These are phyloP conservation scores for Schizaphis graminum DNA, from an alignment of 2,888 invertebrate species.

Conservation along the genomic window DNA sequence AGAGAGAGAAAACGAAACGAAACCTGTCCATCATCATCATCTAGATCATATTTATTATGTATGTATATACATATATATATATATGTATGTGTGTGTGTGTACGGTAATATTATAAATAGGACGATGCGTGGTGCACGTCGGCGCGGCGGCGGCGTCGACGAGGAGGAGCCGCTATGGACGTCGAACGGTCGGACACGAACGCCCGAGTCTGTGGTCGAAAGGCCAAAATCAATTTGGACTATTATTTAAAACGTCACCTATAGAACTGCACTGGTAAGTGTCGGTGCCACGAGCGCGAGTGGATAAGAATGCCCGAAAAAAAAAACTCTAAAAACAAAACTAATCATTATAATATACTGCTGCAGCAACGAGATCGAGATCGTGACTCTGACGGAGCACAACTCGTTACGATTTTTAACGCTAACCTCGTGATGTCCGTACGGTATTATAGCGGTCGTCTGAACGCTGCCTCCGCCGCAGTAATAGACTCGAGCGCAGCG, in stretches of 20 bases:
- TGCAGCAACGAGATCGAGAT: slow-evolving; percentile 57
- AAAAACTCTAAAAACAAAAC: background rate
- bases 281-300: slow-evolving; percentile 36
- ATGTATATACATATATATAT: background rate
- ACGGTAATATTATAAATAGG: background rate
- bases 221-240: slow-evolving; percentile 61
- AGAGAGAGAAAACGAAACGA: background rate
- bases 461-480: background rate
- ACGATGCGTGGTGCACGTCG: background rate
- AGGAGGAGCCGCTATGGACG: background rate
- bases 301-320: slow-evolving; percentile 29
- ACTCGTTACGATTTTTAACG: slow-evolving; percentile 58
- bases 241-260: slow-evolving; percentile 63
- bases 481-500: background rate
- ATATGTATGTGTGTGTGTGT: too few species aligned
- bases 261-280: background rate
- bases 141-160: background rate
- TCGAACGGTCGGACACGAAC: slow-evolving; percentile 27
- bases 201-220: slow-evolving; percentile 53
- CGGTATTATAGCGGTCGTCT: background rate
- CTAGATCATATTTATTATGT: slow-evolving; percentile 24
- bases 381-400: slow-evolving; percentile 48
- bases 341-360: slow-evolving; percentile 37
- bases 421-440: background rate
- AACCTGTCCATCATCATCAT: slow-evolving; percentile 50